A percentile compares a stretch with the other conserved stretches of the same genome.
Evolutionary conservation across 2,888 invertebrate species (phyloP).

Genomic region (Anticlea derivata): DNA sequence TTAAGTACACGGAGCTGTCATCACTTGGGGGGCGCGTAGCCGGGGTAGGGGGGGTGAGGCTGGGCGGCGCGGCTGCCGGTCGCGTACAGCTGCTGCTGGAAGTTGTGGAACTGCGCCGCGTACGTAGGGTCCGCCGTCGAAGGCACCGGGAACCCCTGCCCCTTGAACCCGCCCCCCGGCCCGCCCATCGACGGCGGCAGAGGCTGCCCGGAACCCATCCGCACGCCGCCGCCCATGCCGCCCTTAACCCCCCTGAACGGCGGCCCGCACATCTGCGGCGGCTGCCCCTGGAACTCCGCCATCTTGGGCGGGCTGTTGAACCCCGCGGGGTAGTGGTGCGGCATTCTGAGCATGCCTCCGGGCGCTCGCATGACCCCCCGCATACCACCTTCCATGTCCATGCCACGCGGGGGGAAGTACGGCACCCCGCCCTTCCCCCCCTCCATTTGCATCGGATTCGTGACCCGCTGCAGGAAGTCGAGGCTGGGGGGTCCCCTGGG

Average conservation of each 20-base stretch:
- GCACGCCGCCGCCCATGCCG: slow-evolving; percentile 60
- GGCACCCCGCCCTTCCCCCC: slow-evolving; percentile 81
- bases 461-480: slow-evolving; percentile 94
- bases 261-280: slow-evolving; percentile 63
- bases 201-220: slow-evolving; percentile 86
- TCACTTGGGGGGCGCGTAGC: slow-evolving; percentile 80
- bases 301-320: slow-evolving; percentile 78
- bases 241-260: slow-evolving; percentile 71
- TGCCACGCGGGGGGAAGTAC: slow-evolving; percentile 87
- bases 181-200: slow-evolving; percentile 92
- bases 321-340: slow-evolving; percentile 76
- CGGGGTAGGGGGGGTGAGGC: slow-evolving; percentile 75
- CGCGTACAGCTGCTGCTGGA: slow-evolving; percentile 97
- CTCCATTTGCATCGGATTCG: slow-evolving; percentile 92
- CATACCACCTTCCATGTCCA: slow-evolving; percentile 79
- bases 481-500: slow-evolving; percentile 93
- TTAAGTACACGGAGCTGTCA: slow-evolving; percentile 43
- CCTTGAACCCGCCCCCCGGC: slow-evolving; percentile 87
- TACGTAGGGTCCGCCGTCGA: slow-evolving; percentile 95
- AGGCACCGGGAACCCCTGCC: slow-evolving; percentile 92
- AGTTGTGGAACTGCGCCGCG: slow-evolving; percentile 97
- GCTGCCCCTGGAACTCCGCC: slow-evolving; percentile 61
- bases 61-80: slow-evolving; percentile 83
- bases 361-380: slow-evolving; percentile 75
- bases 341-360: slow-evolving; percentile 71